Percentiles rank a stretch among this genome's conserved stretches.
These are phyloP conservation scores for Macrotus californicus DNA, from an alignment of 2,113 vertebrate genomes.

Conservation along the genomic window DNA sequence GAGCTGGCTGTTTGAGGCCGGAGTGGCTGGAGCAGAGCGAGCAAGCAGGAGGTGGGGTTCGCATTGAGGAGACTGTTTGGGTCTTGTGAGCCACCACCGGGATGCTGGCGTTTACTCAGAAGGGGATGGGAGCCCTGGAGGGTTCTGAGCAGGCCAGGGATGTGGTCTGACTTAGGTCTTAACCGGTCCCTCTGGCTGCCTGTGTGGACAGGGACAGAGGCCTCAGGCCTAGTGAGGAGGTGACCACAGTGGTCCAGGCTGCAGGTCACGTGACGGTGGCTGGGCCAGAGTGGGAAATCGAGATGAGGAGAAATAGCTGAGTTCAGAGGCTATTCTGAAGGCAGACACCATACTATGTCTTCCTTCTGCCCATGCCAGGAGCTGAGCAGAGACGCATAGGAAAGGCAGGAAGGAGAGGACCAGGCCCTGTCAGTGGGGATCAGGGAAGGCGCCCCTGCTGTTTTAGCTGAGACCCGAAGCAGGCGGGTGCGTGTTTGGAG, in stretches of 20 bases:
- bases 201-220: not conserved
- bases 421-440: not conserved
- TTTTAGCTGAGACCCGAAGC: not conserved
- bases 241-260: not conserved
- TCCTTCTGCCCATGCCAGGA: not conserved
- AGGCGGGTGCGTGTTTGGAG: not conserved
- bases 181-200: not conserved
- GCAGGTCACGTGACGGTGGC: not conserved
- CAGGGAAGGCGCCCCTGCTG: not conserved
- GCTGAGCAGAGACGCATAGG: not conserved
- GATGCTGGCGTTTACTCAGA: not conserved
- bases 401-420: not conserved
- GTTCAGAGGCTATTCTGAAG: not conserved
- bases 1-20: not conserved
- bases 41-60: not conserved
- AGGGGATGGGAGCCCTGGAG: not conserved
- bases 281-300: not conserved
- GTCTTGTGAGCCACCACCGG: not conserved
- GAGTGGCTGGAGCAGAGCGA: not conserved
- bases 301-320: not conserved
- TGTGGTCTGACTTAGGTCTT: not conserved
- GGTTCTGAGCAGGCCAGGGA: not conserved
- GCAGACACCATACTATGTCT: fast-evolving
- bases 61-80: not conserved
- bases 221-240: not conserved